Percentiles rank a stretch among this genome's conserved stretches.
Conservation (phyloP, 2,888 invertebrate species). For the Drosophila monieri region DNA sequence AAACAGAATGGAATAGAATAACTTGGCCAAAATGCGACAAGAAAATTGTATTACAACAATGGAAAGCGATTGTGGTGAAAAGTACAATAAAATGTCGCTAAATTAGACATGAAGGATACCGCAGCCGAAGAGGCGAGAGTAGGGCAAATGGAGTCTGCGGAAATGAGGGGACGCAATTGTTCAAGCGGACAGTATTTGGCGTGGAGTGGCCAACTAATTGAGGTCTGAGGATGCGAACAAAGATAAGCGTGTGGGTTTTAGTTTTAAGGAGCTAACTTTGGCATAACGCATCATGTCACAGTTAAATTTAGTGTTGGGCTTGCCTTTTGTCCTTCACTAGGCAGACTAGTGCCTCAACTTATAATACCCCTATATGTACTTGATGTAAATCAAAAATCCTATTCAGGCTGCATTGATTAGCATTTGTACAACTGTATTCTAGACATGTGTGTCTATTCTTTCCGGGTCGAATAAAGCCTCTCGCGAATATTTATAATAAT, state of each 20-base stretch:
- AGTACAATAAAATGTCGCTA: conserved; percentile 82
- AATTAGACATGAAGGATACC: conserved; percentile 83
- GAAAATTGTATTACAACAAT: conserved; percentile 80
- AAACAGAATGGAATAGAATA: conserved; percentile 72
- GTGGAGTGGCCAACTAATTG: conserved; percentile 40
- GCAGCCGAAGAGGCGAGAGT: conserved; percentile 47
- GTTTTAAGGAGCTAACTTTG: not conserved
- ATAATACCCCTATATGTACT: no score
- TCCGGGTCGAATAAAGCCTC: no score
- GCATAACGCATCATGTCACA: not conserved
- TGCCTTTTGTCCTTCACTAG: not conserved
- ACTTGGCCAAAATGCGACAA: conserved; percentile 80
- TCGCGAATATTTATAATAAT: no score
- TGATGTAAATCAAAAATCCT: no score
- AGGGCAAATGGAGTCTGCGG: conserved; percentile 15
- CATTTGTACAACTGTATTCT: no score
- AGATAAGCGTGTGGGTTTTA: conserved; percentile 16
- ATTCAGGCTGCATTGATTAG: no score
- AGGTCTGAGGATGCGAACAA: not conserved
- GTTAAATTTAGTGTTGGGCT: not conserved
- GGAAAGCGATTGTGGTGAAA: conserved; percentile 80
- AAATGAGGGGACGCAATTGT: conserved; percentile 25
- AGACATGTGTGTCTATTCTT: no score
- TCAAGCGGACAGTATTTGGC: conserved; percentile 10
- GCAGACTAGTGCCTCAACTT: no score